Conservation (phyloP, 2,888 invertebrate genomes). For the Pristionchus fissidentatus region DNA sequence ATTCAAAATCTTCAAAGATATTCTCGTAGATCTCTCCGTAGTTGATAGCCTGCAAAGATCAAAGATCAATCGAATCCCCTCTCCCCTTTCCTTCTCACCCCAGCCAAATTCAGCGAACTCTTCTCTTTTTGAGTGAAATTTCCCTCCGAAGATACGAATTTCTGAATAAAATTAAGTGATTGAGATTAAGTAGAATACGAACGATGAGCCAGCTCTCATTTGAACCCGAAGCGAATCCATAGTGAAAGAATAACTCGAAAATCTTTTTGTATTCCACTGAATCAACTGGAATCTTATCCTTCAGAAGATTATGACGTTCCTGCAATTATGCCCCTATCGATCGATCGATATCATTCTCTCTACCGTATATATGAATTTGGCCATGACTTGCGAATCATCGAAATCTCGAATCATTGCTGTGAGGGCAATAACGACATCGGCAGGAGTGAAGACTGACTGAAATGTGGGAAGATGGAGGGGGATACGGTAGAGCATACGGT, state of each 20-base stretch:
- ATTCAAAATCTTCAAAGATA: background rate
- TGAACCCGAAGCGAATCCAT: background rate
- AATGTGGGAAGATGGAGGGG: background rate
- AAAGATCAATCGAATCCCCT: background rate
- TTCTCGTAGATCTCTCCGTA: background rate
- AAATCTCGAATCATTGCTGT: background rate
- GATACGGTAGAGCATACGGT: background rate
- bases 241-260: background rate
- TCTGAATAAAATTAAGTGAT: background rate
- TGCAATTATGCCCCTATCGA: background rate
- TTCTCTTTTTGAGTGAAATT: background rate
- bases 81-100: background rate
- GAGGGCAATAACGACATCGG: background rate
- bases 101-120: too few relatives aligned
- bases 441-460: background rate
- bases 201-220: background rate
- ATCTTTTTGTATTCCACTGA: background rate
- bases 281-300: background rate
- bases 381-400: background rate
- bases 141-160: background rate
- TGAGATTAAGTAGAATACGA: background rate
- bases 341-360: background rate
- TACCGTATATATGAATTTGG: background rate
- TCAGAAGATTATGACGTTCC: background rate
- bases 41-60: background rate